Evolutionary conservation across 1,140 invertebrate genomes (phyloP).

Genomic region (Papilio dardanus): DNA sequence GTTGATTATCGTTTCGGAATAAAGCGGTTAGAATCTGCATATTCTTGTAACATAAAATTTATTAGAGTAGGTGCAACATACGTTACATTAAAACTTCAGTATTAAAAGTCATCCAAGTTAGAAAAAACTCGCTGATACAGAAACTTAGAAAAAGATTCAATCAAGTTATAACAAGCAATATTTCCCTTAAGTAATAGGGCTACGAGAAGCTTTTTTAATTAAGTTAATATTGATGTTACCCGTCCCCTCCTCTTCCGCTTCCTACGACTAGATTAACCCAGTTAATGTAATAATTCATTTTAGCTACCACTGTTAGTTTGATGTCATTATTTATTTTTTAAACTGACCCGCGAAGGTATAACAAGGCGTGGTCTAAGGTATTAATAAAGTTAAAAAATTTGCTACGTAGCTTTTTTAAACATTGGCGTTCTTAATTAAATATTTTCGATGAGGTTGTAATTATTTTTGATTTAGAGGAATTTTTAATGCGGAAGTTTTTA

Average conservation of each 20-base stretch:
- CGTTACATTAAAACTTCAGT: too few species aligned
- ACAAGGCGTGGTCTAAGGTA: not conserved
- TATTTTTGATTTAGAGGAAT: not conserved
- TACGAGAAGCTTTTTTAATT: constrained; percentile 42
- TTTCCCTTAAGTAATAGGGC: constrained; percentile 31
- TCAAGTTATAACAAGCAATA: constrained; percentile 40
- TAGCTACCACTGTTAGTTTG: constrained; percentile 59
- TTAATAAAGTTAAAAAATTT: constrained; percentile 31
- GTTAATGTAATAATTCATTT: constrained; percentile 57
- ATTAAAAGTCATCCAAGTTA: too few species aligned
- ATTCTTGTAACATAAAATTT: too few species aligned
- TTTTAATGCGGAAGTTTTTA: not conserved
- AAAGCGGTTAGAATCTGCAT: too few species aligned
- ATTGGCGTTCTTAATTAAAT: constrained; percentile 9
- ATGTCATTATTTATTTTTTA: constrained; percentile 65
- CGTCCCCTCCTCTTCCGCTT: constrained; percentile 51
- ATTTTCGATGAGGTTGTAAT: constrained; percentile 8
- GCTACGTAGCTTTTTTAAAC: constrained; percentile 11
- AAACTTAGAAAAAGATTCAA: not conserved
- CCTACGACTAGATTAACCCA: constrained; percentile 53
- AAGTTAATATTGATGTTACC: constrained; percentile 53
- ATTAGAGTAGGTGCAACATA: too few species aligned
- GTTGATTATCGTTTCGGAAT: too few species aligned
- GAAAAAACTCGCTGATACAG: too few species aligned
- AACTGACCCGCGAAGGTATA: constrained; percentile 27